phyloP scores from a whole-genome alignment of 2,888 invertebrate species.

The Aphidius colemani region DNA sequence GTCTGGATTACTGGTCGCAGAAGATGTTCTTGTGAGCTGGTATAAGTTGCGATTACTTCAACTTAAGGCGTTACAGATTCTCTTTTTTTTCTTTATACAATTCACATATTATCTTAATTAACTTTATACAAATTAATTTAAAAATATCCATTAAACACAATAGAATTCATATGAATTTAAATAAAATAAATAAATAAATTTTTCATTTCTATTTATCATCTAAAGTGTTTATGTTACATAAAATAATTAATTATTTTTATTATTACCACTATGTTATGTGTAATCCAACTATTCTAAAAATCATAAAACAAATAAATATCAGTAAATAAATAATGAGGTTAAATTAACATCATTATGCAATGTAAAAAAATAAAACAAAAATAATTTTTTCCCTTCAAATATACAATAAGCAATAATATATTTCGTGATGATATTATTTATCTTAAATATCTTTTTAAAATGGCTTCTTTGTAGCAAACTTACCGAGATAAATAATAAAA shows the following conservation, averaged over 20 bases:
- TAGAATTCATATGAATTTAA: too few species aligned
- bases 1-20: constrained; percentile 46
- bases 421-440: constrained; percentile 18
- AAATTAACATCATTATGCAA: background rate
- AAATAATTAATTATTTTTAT: too few species aligned
- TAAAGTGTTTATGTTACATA: too few species aligned
- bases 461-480: constrained; percentile 20
- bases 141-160: too few species aligned
- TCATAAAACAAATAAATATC: too few species aligned
- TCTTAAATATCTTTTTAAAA: constrained; percentile 6
- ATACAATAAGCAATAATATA: background rate
- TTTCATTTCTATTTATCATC: too few species aligned
- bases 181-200: too few species aligned
- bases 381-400: background rate
- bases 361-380: constrained; percentile 6
- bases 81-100: constrained; percentile 3
- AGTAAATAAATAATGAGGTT: background rate
- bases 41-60: constrained; percentile 9
- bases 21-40: constrained; percentile 15
- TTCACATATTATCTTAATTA: too few species aligned
- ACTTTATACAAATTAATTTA: too few species aligned
- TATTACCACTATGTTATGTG: too few species aligned
- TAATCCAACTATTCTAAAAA: too few species aligned
- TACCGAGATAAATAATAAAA: constrained; percentile 7
- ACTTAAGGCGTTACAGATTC: constrained; percentile 13